Evolutionary conservation across 2,113 vertebrate species (phyloP), one percentile per base, ranked within the genome.

Genomic region (Peucedramus taeniatus): DNA sequence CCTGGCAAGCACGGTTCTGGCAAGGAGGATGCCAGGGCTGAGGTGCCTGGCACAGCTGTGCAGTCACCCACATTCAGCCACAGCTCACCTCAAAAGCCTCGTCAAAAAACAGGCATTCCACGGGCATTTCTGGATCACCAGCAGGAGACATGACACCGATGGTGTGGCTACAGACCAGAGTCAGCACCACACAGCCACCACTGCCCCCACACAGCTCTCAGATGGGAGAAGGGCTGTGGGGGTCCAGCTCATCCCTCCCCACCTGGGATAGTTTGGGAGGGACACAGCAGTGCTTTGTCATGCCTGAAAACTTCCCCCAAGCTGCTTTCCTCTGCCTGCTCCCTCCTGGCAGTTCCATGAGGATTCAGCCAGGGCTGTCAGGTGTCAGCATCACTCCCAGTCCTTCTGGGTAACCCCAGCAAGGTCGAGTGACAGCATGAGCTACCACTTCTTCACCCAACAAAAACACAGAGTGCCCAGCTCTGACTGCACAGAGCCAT

Each of bases 31-130:
- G 87, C 54, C 69, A 5, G 0, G 45, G 51, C 18, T 93, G 30
- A 68, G 59, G 44, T 5, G 20, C 60, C 49, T 1, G 0, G 22
- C n/a, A n/a, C 0, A 0, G 19, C 44, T 68, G 17, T 13, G 20
- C 90, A 24, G 54, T 6, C 35, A 72, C 59, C 26, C 45, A 9
- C 24, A 13, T 44, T 50, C 2, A 0, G 21, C 18, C 47, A 53
- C 35, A 65, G 31, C 40, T 42, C 66, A 37, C 61, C 35, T 53
- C 42, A 39, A 37, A 3, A 82, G 13, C 40, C 50, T 22, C 3
- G 23, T 28, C 31, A 35, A 53, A 90, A 53, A 56, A 2, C 18
- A 63, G 21, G 13, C 15, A 57, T 78, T 66, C 70, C 37, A 15
- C 3, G 13, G 30, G 8, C 27, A 28, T 51, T 85, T 82, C 54